Conservation (phyloP, 1,140 invertebrate genomes). For the Pseudomyrmex dendroicus region DNA sequence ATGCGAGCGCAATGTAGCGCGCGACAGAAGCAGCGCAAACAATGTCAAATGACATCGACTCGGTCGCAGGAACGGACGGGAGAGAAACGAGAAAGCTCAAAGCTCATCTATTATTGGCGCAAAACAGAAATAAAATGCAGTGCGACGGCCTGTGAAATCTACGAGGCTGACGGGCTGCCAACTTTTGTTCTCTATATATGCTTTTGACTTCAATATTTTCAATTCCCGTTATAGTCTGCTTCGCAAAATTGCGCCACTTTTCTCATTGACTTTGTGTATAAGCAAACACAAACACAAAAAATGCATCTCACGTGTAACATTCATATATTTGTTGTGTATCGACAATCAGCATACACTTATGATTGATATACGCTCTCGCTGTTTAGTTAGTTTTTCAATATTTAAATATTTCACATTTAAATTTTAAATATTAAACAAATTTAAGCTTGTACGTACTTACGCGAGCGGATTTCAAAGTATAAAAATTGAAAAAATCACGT, state of each 20-base stretch:
- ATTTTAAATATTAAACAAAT: neutral
- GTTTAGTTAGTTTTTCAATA: no score
- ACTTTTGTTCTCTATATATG: constrained; percentile 58
- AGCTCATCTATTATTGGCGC: constrained; percentile 78
- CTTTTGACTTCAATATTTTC: constrained; percentile 56
- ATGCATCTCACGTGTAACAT: neutral
- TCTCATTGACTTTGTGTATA: neutral
- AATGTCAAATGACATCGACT: constrained; percentile 68
- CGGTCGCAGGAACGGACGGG: constrained; percentile 36
- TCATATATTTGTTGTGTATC: neutral
- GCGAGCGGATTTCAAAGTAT: no score
- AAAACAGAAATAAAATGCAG: constrained; percentile 77
- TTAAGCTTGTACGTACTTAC: neutral
- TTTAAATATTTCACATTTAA: neutral
- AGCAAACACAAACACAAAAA: constrained; percentile 7
- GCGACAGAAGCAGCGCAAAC: constrained; percentile 65
- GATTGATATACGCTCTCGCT: neutral
- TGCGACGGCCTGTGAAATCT: constrained; percentile 71
- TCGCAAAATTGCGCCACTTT: constrained; percentile 41
- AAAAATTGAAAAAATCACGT: neutral
- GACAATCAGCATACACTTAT: neutral
- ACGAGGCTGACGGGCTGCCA: constrained; percentile 64
- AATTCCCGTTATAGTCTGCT: constrained; percentile 46
- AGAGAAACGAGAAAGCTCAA: constrained; percentile 69
- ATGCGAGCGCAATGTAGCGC: constrained; percentile 56